These are phyloP conservation scores for Lutjanus erythropterus DNA, from an alignment of 2,113 vertebrate genomes.

Conservation along the genomic window DNA sequence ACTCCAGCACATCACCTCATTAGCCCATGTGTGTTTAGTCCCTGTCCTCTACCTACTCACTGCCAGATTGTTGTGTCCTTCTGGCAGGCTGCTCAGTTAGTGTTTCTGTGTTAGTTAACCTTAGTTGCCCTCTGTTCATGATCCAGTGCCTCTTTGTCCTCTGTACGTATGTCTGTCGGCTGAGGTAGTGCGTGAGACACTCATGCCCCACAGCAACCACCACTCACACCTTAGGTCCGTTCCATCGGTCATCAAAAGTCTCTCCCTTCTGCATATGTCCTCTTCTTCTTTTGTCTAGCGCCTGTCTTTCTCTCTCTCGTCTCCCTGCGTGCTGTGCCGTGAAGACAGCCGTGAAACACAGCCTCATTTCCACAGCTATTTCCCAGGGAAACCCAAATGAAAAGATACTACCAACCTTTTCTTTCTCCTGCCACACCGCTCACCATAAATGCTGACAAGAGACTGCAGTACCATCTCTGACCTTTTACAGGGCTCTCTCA, in stretches of 20 bases:
- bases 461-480: conserved; percentile 71
- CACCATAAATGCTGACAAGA: conserved; percentile 75
- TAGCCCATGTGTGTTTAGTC: conserved; percentile 28
- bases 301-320: conserved; percentile 20
- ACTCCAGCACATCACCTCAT: conserved; percentile 15
- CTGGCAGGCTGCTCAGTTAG: conserved; percentile 1
- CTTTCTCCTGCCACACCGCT: conserved; percentile 54
- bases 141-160: conserved; percentile 40
- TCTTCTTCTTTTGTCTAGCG: conserved; percentile 13
- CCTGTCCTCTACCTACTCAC: conserved; percentile 1
- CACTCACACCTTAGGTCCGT: conserved; percentile 37
- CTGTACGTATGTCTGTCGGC: conserved; percentile 35
- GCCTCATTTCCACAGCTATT: conserved; percentile 56
- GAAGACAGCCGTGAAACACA: conserved; percentile 67
- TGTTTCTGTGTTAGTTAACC: conserved; percentile 34
- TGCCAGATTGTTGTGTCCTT: conserved; percentile 10
- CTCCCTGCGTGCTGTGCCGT: neutral
- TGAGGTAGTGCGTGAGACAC: conserved; percentile 32
- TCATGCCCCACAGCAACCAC: conserved; percentile 7
- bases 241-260: conserved; percentile 42
- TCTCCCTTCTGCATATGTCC: conserved; percentile 26
- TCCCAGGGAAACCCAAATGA: conserved; percentile 67
- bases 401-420: conserved; percentile 76
- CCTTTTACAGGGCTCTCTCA: conserved; percentile 68
- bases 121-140: conserved; percentile 34